Evolutionary conservation across 92 coral and sea anemone genomes (phyloP).

Genomic region (Parazoanthus atlanticus): DNA sequence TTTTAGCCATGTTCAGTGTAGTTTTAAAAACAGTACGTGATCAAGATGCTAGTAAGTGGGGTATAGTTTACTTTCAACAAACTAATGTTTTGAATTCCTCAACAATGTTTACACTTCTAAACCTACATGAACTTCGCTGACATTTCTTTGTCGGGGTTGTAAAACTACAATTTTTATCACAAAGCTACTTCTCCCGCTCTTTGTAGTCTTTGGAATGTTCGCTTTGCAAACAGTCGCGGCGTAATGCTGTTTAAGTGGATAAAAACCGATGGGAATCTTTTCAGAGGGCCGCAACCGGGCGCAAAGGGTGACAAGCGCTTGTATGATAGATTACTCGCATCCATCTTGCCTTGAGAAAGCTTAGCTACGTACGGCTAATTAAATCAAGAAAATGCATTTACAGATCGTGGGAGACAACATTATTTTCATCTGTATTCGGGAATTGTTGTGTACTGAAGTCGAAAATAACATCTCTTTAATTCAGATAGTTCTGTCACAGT

Average conservation of each 20-base stretch:
- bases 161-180: not conserved
- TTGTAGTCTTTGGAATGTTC: not conserved
- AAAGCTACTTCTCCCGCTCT: not conserved
- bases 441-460: not conserved
- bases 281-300: not conserved
- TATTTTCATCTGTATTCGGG: not conserved
- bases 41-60: not conserved
- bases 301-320: slow-evolving; percentile 8
- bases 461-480: slow-evolving; percentile 1
- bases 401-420: not conserved
- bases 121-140: not conserved
- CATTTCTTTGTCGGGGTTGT: not conserved
- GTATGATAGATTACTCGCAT: slow-evolving; percentile 11
- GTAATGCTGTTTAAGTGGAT: too few relatives aligned
- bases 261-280: not conserved
- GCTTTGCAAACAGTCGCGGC: not conserved
- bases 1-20: not conserved
- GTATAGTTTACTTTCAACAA: slow-evolving; percentile 1
- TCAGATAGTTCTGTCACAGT: not conserved
- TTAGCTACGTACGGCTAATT: not conserved
- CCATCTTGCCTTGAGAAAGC: slow-evolving; percentile 26
- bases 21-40: not conserved
- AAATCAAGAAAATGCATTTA: not conserved
- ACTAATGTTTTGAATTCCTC: not conserved
- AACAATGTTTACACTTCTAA: not conserved